Percentiles rank a stretch among this genome's conserved stretches.
phyloP scores from a whole-genome alignment of 2,797 vertebrate genomes.

The Anguilla marmorata region DNA sequence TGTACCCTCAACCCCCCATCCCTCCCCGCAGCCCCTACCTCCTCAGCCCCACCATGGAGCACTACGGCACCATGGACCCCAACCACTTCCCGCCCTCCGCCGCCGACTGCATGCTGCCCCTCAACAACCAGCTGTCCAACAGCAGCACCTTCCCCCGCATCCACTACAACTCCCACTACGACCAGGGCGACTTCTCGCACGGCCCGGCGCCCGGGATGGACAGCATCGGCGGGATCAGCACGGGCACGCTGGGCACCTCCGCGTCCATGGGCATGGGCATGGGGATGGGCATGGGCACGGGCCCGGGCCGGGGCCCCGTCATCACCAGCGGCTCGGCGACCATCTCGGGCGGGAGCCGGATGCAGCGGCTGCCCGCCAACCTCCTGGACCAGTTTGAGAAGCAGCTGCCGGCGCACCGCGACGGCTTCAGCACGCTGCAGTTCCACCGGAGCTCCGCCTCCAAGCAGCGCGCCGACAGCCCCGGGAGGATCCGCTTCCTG shows the following conservation, averaged over 20 bases:
- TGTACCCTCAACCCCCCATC: conserved; percentile 76
- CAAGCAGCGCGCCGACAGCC: conserved; percentile 94
- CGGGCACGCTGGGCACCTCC: conserved; percentile 73
- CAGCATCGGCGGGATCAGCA: conserved; percentile 88
- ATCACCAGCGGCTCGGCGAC: conserved; percentile 79
- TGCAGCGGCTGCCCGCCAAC: conserved; percentile 87
- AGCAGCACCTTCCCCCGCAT: conserved; percentile 97
- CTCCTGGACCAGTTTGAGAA: conserved; percentile 96
- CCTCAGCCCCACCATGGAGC: conserved; percentile 83
- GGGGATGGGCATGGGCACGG: conserved; percentile 69
- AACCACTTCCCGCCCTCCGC: conserved; percentile 74
- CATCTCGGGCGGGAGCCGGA: conserved; percentile 87
- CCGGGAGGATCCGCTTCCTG: conserved; percentile 94
- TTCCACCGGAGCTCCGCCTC: conserved; percentile 78
- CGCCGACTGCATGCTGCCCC: conserved; percentile 85
- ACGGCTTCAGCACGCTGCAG: conserved; percentile 97
- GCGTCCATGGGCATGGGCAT: conserved; percentile 73
- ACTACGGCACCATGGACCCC: conserved; percentile 85
- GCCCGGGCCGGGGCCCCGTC: conserved; percentile 67
- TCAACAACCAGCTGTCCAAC: conserved; percentile 94
- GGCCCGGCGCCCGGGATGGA: conserved; percentile 79
- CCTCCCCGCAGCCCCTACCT: conserved; percentile 89
- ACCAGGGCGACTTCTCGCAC: conserved; percentile 75
- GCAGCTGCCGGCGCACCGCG: conserved; percentile 87
- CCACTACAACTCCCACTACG: conserved; percentile 95